Evolutionary conservation across 2,888 invertebrate species (phyloP).

Genomic region (Erynnis tages): DNA sequence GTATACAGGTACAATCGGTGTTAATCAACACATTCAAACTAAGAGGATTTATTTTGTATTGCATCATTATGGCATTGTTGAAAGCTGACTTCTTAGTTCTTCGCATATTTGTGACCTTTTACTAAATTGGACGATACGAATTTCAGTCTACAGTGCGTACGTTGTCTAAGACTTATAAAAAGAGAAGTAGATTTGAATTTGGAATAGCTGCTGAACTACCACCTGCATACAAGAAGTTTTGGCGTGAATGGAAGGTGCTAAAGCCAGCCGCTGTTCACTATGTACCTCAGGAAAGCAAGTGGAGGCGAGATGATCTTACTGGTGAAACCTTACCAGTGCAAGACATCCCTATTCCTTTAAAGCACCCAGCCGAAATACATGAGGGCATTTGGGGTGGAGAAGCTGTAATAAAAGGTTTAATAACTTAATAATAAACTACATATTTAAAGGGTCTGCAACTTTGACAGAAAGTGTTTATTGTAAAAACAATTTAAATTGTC

Average conservation of each 20-base stretch:
- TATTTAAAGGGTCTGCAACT: too few relatives aligned
- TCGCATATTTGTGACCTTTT: conserved; percentile 46
- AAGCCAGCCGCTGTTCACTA: conserved; percentile 85
- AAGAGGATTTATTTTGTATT: conserved; percentile 29
- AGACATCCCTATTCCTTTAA: conserved; percentile 88
- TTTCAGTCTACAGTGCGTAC: conserved; percentile 73
- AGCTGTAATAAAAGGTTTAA: conserved; percentile 90
- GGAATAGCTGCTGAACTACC: conserved; percentile 87
- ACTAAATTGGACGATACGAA: too few relatives aligned
- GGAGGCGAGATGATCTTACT: conserved; percentile 86
- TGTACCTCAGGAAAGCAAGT: conserved; percentile 87
- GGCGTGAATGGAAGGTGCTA: conserved; percentile 89
- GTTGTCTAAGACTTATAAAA: conserved; percentile 74
- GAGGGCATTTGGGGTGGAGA: conserved; percentile 98
- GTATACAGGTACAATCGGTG: conserved; percentile 52
- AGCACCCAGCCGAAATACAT: conserved; percentile 89
- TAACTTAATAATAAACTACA: too few relatives aligned
- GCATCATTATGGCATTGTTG: conserved; percentile 41
- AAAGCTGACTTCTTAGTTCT: conserved; percentile 19
- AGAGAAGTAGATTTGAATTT: conserved; percentile 80
- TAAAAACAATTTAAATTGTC: too few relatives aligned
- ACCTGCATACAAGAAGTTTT: conserved; percentile 92
- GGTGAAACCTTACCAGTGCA: conserved; percentile 88
- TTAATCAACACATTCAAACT: background rate
- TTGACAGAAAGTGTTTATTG: background rate